Conservation (phyloP, 1,140 invertebrate genomes). For the Wasmannia auropunctata region DNA sequence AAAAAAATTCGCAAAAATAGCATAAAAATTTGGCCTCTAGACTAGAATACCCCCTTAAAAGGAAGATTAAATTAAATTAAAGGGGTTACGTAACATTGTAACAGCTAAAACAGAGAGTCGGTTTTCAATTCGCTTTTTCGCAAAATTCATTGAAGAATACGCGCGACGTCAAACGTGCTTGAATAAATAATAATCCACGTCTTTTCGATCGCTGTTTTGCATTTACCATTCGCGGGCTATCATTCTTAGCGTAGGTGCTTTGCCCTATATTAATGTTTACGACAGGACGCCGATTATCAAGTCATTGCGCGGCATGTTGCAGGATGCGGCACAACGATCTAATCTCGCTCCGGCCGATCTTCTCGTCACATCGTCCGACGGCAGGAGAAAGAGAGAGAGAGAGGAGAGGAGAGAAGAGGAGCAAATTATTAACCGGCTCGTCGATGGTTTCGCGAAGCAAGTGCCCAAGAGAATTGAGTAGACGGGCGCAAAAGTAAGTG, state of each 20-base stretch:
- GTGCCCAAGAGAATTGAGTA: conserved; percentile 15
- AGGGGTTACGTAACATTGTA: neutral
- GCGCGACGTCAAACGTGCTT: neutral
- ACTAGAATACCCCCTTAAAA: too few relatives aligned
- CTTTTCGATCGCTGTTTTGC: neutral
- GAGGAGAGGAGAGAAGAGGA: neutral
- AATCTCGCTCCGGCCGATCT: conserved; percentile 32
- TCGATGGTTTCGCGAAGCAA: conserved; percentile 29
- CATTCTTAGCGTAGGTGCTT: neutral
- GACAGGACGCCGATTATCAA: conserved; percentile 40
- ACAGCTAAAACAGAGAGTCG: neutral
- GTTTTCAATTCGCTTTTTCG: neutral
- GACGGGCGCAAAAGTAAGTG: conserved; percentile 30
- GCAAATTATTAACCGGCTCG: neutral
- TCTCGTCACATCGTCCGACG: neutral
- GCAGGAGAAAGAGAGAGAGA: neutral
- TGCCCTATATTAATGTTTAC: neutral
- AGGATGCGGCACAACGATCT: conserved; percentile 40
- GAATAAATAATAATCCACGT: neutral
- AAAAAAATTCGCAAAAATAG: too few relatives aligned
- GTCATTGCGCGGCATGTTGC: neutral
- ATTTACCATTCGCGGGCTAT: neutral
- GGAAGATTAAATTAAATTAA: neutral
- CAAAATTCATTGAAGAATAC: neutral
- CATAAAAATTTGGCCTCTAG: too few relatives aligned